phyloP scores from a whole-genome alignment of 1,140 invertebrate species.

The Drosophila albomicans region DNA sequence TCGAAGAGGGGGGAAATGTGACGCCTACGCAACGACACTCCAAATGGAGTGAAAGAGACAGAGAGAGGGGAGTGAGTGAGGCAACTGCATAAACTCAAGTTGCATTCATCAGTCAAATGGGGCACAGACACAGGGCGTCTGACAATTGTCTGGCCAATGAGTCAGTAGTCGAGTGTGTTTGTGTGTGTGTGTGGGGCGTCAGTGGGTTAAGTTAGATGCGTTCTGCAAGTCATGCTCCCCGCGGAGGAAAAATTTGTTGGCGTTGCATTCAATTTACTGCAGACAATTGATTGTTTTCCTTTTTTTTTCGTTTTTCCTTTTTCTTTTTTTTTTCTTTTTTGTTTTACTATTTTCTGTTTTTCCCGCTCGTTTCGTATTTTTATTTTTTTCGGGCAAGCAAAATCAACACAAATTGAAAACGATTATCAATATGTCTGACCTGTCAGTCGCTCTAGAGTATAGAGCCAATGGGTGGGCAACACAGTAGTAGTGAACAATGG shows the following conservation, averaged over 20 bases:
- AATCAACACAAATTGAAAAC: slow-evolving; percentile 71
- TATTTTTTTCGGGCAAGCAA: slow-evolving; percentile 29
- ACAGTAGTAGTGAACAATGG: not conserved
- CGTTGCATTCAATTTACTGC: slow-evolving; percentile 70
- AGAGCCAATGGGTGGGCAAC: not conserved
- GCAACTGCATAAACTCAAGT: slow-evolving; percentile 26
- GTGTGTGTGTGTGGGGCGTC: slow-evolving; percentile 6
- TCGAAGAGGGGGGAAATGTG: not conserved
- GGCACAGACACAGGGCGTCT: slow-evolving; percentile 32
- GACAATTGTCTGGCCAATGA: slow-evolving; percentile 56
- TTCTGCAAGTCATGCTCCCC: slow-evolving; percentile 46
- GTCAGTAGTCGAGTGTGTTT: slow-evolving; percentile 9
- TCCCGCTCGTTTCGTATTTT: slow-evolving; percentile 11
- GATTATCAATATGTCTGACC: slow-evolving; percentile 75
- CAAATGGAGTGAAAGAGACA: not conserved
- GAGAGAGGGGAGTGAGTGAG: not conserved
- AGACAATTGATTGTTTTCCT: slow-evolving; percentile 71
- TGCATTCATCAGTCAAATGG: slow-evolving; percentile 50
- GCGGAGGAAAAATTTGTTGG: slow-evolving; percentile 15
- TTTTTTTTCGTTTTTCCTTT: too few relatives aligned
- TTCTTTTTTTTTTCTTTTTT: slow-evolving; percentile 26
- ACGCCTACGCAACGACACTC: slow-evolving; percentile 30
- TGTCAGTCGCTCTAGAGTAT: slow-evolving; percentile 40
- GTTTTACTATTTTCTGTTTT: slow-evolving; percentile 10
- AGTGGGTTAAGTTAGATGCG: slow-evolving; percentile 43